Evolutionary conservation across 2,888 invertebrate genomes (phyloP).

Genomic region (Callyntrura sp.): DNA sequence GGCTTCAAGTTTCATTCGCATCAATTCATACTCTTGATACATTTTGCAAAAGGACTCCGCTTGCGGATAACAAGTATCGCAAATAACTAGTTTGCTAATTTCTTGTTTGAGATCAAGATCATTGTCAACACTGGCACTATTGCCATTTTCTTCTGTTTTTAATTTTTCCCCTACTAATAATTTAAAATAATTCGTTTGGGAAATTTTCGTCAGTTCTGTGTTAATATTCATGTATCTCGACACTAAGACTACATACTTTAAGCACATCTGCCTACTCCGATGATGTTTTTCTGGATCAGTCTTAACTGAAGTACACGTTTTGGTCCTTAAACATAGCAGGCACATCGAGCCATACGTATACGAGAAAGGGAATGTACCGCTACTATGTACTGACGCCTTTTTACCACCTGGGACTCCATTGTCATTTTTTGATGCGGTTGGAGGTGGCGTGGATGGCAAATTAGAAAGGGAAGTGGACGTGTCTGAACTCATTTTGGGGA

Average conservation of each 20-base stretch:
- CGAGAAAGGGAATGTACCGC: background rate
- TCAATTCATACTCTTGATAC: constrained; percentile 33
- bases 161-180: background rate
- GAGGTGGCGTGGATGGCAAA: background rate
- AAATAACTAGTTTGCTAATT: constrained; percentile 33
- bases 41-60: constrained; percentile 49
- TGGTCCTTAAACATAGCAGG: constrained; percentile 45
- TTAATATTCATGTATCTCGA: constrained; percentile 49
- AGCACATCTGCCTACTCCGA: constrained; percentile 22
- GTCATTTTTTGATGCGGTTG: background rate
- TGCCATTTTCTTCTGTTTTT: background rate
- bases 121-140: background rate
- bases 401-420: background rate
- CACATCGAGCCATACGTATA: constrained; percentile 55
- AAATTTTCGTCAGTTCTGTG: constrained; percentile 44
- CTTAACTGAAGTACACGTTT: constrained; percentile 59
- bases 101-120: constrained; percentile 14
- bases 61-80: constrained; percentile 38
- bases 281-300: constrained; percentile 40
- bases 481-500: background rate
- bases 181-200: background rate
- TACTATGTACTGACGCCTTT: background rate
- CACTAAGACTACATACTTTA: constrained; percentile 41
- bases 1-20: constrained; percentile 30
- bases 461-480: background rate